A percentile compares a stretch with the other conserved stretches of the same genome.
Evolutionary conservation across 2,888 invertebrate species (phyloP).

Genomic region (Candidula unifasciata): DNA sequence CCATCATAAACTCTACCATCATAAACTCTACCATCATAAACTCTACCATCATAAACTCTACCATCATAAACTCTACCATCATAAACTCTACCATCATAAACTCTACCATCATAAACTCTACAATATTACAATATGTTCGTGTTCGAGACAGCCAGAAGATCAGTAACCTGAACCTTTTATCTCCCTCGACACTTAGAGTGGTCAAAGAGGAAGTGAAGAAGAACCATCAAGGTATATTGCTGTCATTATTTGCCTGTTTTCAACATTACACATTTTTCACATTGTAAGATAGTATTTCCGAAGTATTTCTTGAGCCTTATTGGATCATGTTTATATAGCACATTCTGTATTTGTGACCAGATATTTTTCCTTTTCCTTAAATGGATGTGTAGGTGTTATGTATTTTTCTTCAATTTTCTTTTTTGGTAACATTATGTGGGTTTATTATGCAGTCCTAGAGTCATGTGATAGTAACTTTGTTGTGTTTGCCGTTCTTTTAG

Average conservation of each 20-base stretch:
- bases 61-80: no score
- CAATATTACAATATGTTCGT: no score
- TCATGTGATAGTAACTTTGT: background rate
- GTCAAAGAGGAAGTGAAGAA: no score
- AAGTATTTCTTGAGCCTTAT: background rate
- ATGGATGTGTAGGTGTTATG: background rate
- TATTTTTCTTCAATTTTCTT: background rate
- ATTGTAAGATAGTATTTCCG: background rate
- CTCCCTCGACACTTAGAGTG: no score
- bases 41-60: no score
- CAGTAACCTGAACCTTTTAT: no score
- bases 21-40: no score
- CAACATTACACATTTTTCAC: background rate
- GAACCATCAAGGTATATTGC: background rate
- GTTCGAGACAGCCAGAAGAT: no score
- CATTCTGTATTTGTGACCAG: background rate
- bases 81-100: no score
- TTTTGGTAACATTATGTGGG: background rate
- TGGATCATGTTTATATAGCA: no score
- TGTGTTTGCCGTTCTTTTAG: background rate
- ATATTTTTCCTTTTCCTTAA: background rate
- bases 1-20: no score
- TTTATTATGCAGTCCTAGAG: background rate
- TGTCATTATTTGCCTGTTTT: background rate
- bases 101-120: no score